Evolutionary conservation across 2,113 vertebrate genomes (phyloP), one percentile per base, ranked within the genome.

Genomic region (Cottus gobio): DNA sequence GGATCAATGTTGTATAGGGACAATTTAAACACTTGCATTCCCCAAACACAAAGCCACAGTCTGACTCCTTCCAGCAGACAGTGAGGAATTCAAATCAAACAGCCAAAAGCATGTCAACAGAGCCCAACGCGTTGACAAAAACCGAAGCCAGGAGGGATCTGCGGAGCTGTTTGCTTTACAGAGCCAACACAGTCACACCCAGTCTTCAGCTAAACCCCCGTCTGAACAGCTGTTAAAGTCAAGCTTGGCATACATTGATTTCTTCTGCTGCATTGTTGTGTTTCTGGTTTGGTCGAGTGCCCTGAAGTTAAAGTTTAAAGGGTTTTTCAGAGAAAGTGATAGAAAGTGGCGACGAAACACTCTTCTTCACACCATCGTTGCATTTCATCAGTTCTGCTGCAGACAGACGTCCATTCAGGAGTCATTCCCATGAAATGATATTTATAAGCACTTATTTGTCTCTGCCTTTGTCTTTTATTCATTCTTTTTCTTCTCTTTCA

Each of bases 361-460:
- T 65, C 5, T 89, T 61, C 31, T 52, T 58, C 48, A 50, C 34
- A 20, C 44, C 54, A 50, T 83, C 54, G 36, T 61, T 69, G 46
- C 57, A 20, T 72, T 18, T 79, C 77, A 66, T 61, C 62, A 36
- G 58, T 79, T 88, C 79, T 72, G 76, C 26, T 81, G 5, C 71
- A 85, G 50, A 82, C 89, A 86, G 79, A 92, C 79, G 87, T 87
- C 84, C 77, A 83, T 30, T 72, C 52, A 9, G 75, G 37, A 89
- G 66, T 83, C 58, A 88, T 89, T 87, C 86, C 83, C 74, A 66
- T 54, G 46, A 56, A 54, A 72, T 89, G 46, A 74, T 64, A 24
- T 24, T 71, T 67, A 61, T 37, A 44, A 65, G 79, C 77, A 72
- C 50, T 26, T 37, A 48, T 73, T 37, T 48, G 1, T 30, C 24